Percentiles rank a stretch among this genome's conserved stretches.
phyloP scores from a whole-genome alignment of 1,140 invertebrate species.

The Samia ricini region DNA sequence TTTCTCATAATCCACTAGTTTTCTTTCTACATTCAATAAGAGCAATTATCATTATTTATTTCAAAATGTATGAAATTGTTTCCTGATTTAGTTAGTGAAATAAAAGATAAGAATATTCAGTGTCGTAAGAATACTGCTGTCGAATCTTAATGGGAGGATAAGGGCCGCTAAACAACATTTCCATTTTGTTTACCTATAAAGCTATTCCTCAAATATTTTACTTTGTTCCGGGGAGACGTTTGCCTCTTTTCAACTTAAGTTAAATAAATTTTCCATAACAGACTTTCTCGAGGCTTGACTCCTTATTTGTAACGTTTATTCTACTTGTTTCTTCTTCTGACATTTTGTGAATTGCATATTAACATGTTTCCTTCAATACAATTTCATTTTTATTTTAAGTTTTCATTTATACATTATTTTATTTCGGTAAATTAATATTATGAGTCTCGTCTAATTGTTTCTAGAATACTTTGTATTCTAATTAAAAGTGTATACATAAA shows the following conservation, averaged over 20 bases:
- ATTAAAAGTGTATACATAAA: too few relatives aligned
- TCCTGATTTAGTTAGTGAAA: background rate
- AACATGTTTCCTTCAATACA: too few relatives aligned
- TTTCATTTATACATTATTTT: too few relatives aligned
- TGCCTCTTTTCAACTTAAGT: slow-evolving; percentile 57
- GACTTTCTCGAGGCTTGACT: slow-evolving; percentile 55
- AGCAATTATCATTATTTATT: background rate
- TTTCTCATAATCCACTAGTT: background rate
- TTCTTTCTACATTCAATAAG: background rate
- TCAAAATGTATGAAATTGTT: background rate
- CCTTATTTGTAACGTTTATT: background rate
- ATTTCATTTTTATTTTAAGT: too few relatives aligned
- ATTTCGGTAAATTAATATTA: too few relatives aligned
- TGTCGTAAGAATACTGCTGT: slow-evolving; percentile 15
- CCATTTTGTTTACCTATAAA: slow-evolving; percentile 40
- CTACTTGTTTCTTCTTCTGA: background rate
- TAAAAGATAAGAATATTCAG: background rate
- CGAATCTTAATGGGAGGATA: slow-evolving; percentile 49
- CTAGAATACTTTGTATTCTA: too few relatives aligned
- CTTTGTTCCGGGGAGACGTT: slow-evolving; percentile 42
- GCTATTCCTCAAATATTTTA: slow-evolving; percentile 49
- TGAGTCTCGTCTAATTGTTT: too few relatives aligned
- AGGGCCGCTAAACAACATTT: slow-evolving; percentile 34
- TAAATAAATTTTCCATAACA: slow-evolving; percentile 67
- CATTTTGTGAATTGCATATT: too few relatives aligned